Evolutionary conservation across 1,140 invertebrate species (phyloP).

Genomic region (Homarus americanus): DNA sequence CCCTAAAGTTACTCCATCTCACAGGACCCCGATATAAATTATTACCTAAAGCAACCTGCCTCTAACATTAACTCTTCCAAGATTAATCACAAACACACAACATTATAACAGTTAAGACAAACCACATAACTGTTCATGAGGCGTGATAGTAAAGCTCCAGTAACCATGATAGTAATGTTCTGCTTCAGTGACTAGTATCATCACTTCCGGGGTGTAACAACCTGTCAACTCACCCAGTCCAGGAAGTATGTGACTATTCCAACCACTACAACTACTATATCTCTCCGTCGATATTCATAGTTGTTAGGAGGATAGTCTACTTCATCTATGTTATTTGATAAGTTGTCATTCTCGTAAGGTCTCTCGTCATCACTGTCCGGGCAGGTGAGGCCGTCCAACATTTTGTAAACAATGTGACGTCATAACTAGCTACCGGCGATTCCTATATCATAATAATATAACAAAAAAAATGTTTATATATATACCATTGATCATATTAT

Average conservation of each 20-base stretch:
- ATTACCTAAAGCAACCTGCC: too few relatives aligned
- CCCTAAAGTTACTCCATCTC: too few relatives aligned
- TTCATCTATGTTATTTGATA: background rate
- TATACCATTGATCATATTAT: background rate
- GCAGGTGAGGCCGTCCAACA: background rate
- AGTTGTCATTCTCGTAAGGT: background rate
- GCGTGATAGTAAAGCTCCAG: too few relatives aligned
- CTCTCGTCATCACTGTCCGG: background rate
- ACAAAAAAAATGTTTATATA: background rate
- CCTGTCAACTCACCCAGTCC: slow-evolving; percentile 21
- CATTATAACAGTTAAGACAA: too few relatives aligned
- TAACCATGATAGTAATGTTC: too few relatives aligned
- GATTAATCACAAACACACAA: too few relatives aligned
- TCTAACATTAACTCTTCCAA: too few relatives aligned
- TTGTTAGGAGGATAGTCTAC: slow-evolving; percentile 8
- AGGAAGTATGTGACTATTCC: background rate
- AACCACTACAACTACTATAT: background rate
- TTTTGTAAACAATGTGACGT: background rate
- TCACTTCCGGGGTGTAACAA: too few relatives aligned
- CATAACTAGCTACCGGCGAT: too few relatives aligned
- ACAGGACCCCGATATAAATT: too few relatives aligned
- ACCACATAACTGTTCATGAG: too few relatives aligned
- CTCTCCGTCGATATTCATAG: background rate
- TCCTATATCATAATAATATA: background rate
- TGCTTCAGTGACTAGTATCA: too few relatives aligned